A percentile compares a stretch with the other conserved stretches of the same genome.
Evolutionary conservation across 2,888 invertebrate genomes (phyloP).

Genomic region (Asteroscopus sphinx): DNA sequence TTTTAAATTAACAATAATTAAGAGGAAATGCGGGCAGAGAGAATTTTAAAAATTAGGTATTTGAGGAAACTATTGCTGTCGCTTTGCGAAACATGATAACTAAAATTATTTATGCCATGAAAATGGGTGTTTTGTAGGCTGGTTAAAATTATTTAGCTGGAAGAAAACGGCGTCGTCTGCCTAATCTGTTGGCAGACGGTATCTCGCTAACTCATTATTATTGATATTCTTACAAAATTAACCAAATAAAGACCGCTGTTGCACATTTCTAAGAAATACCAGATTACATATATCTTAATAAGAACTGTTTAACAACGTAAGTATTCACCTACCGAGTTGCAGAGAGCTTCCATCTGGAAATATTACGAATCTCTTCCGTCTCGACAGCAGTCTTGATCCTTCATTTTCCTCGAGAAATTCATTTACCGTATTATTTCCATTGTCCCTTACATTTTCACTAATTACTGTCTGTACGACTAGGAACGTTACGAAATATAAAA

Average conservation of each 20-base stretch:
- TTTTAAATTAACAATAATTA: conserved; percentile 39
- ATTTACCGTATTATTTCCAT: conserved; percentile 63
- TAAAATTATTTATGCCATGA: too few relatives aligned
- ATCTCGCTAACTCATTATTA: too few relatives aligned
- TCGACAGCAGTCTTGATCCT: conserved; percentile 78
- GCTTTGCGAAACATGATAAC: too few relatives aligned
- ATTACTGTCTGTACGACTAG: conserved; percentile 61
- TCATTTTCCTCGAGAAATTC: conserved; percentile 65
- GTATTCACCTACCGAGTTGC: conserved; percentile 87
- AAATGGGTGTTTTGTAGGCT: too few relatives aligned
- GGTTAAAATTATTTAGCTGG: too few relatives aligned
- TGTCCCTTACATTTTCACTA: conserved; percentile 64
- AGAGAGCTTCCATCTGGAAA: conserved; percentile 91
- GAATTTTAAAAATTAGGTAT: too few relatives aligned
- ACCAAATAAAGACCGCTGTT: background rate
- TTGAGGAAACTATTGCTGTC: too few relatives aligned
- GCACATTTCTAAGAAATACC: too few relatives aligned
- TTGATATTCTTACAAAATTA: too few relatives aligned
- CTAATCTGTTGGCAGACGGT: too few relatives aligned
- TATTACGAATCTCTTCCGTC: conserved; percentile 89
- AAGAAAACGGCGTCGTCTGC: too few relatives aligned
- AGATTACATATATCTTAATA: conserved; percentile 30
- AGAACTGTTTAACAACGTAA: conserved; percentile 49
- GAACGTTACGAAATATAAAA: conserved; percentile 53
- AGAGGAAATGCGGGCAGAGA: too few relatives aligned